These are phyloP conservation scores for Drosophila carrolli DNA, from an alignment of 1,140 invertebrate species.

Conservation along the genomic window DNA sequence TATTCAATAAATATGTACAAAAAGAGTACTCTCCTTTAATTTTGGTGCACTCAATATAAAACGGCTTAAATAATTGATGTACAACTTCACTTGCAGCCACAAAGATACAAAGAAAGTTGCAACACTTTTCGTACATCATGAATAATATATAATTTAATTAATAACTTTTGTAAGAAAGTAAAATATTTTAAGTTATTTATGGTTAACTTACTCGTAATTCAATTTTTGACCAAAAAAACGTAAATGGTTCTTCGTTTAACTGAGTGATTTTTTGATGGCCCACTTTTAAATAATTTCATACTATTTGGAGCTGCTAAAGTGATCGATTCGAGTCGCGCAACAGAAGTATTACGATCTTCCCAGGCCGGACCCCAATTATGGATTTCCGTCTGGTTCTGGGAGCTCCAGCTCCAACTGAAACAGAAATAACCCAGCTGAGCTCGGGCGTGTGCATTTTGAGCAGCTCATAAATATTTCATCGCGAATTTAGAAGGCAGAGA, in stretches of 20 bases:
- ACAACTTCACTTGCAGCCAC: not conserved
- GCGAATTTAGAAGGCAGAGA: constrained; percentile 64
- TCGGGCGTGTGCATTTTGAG: constrained; percentile 43
- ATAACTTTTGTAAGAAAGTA: not conserved
- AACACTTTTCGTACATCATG: not conserved
- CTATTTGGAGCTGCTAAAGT: constrained; percentile 47
- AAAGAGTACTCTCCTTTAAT: too few species aligned
- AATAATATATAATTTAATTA: not conserved
- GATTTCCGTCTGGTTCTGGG: not conserved
- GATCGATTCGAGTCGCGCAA: constrained; percentile 40
- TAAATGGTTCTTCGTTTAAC: not conserved
- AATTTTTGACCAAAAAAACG: not conserved
- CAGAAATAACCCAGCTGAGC: constrained; percentile 19
- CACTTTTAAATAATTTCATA: constrained; percentile 30
- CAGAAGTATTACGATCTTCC: constrained; percentile 41
- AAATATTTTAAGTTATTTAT: not conserved
- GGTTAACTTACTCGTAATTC: too few species aligned
- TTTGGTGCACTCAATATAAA: too few species aligned
- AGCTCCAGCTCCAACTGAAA: constrained; percentile 7
- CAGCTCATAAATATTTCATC: constrained; percentile 81
- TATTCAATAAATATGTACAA: too few species aligned
- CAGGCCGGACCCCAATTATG: constrained; percentile 54
- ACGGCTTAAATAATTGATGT: too few species aligned
- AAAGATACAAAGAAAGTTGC: not conserved
- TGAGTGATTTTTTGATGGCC: constrained; percentile 23